Percentiles rank a stretch among this genome's conserved stretches.
Evolutionary conservation across 2,888 invertebrate genomes (phyloP).

Genomic region (Sarcophaga caerulescens): DNA sequence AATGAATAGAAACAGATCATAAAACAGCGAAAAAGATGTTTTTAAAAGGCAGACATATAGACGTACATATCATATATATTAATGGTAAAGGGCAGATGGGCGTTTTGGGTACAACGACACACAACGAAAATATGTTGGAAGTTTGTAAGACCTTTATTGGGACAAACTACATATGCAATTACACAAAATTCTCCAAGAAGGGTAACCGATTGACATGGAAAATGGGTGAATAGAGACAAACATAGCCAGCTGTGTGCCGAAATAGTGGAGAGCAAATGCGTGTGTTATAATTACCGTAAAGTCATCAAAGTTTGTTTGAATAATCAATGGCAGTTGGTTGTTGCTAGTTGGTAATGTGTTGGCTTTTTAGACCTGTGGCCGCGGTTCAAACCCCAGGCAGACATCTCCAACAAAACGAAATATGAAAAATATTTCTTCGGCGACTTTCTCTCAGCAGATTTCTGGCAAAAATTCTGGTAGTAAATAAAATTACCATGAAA

Average conservation of each 20-base stretch:
- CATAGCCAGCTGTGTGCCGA: not conserved
- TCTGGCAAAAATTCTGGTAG: too few relatives aligned
- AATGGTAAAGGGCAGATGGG: not conserved
- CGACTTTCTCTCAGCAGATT: too few relatives aligned
- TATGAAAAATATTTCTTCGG: too few relatives aligned
- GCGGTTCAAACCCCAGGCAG: too few relatives aligned
- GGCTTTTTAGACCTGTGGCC: too few relatives aligned
- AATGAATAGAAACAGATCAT: slow-evolving; percentile 12
- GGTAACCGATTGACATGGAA: not conserved
- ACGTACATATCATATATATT: not conserved
- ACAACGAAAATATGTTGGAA: not conserved
- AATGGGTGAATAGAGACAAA: not conserved
- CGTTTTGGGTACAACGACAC: not conserved
- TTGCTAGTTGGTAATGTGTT: too few relatives aligned
- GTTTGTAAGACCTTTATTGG: too few relatives aligned
- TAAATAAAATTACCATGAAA: too few relatives aligned
- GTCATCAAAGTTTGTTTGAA: too few relatives aligned
- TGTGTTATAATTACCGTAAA: not conserved
- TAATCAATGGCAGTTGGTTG: too few relatives aligned
- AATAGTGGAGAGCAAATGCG: not conserved
- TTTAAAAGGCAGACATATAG: not conserved
- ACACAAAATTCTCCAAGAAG: not conserved
- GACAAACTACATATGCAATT: not conserved
- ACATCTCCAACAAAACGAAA: too few relatives aligned
- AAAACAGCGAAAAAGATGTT: not conserved